Base-by-base conservation (phyloP, 1,140 invertebrate species). In the Trichomalopsis sarcophagae region DNA sequence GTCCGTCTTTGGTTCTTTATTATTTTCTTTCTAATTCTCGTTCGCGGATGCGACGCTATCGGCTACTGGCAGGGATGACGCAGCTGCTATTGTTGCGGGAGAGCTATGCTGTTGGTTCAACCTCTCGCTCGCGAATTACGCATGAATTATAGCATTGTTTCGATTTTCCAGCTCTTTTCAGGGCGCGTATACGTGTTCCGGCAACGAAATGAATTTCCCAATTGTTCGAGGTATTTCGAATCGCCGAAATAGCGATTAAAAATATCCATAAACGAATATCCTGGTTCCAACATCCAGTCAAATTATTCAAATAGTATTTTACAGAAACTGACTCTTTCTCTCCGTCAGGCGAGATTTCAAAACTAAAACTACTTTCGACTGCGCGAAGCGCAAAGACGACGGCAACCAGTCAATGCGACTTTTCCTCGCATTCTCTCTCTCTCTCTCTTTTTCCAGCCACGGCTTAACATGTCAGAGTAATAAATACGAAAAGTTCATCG, bases 391-490 rank as follows among this genome's bases (percentile, higher is more conserved):
- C 50, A 55, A 14, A 14, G 17, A 55, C 50, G 50, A 14, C 14
- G 17, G 17, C 50, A 14, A 36, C 33, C 33, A 55, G 50, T 55
- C 50, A 55, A 55, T 55, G 50, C 50, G 2, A 55, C 50, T 17
- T 55, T 17, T 21, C 13, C 14, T 55, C 50, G 14, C 50, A 2
- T 21, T 21, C 17, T 62, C 21, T 62, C 55, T 3, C 55, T 21
- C 17, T 62, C 21, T 62, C 55, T 3, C 55, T n/a, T 62, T 62
- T 62, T n/a, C 55, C 55, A 62, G 14, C 55, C 0, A 62, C 55
- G 23, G 68, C 27, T 71, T 71, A 71, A 27, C 30, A 71, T n/a
- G 68, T 71, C 68, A n/a, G 21, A 30, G 68, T 71, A 71, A 71
- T 71, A 71, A 27, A 27, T 33, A 17, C 68, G 27, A 71, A 71